These are phyloP conservation scores for Sorex maritimensis DNA, from an alignment of 2,797 vertebrate species.

Conservation along the genomic window DNA sequence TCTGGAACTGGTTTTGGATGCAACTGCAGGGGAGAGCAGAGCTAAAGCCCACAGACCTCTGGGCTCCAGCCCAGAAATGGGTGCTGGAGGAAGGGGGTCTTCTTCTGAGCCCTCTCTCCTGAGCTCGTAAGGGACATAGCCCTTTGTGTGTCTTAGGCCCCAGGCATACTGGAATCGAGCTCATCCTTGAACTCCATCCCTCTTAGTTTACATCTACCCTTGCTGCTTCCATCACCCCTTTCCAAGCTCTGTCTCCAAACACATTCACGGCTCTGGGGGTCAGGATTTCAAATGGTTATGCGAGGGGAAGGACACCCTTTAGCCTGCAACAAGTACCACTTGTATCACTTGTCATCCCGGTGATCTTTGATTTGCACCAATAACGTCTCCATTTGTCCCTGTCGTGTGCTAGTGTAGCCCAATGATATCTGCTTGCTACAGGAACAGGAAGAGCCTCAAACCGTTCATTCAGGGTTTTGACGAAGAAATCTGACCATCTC, in stretches of 20 bases:
- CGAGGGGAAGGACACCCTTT: neutral
- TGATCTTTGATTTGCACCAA: too few species aligned
- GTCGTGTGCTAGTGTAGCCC: too few species aligned
- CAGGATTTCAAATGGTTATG: neutral
- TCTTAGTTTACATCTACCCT: too few species aligned
- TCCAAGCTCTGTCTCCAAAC: neutral
- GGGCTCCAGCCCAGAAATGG: neutral
- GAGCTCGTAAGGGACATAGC: too few species aligned
- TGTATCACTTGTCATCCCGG: too few species aligned
- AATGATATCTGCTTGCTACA: too few species aligned
- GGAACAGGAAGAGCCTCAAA: too few species aligned
- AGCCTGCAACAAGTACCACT: too few species aligned
- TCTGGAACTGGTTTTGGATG: neutral
- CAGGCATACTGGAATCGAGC: neutral
- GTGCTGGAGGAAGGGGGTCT: neutral
- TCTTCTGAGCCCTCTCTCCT: neutral
- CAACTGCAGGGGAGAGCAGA: neutral
- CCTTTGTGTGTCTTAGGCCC: neutral
- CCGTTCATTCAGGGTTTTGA: too few species aligned
- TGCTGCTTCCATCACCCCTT: neutral
- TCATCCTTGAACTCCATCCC: too few species aligned
- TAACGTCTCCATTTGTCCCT: too few species aligned
- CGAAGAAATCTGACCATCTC: too few species aligned
- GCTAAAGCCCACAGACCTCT: neutral
- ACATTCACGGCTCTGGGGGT: neutral